Evolutionary conservation across 2,113 vertebrate species (phyloP).

Genomic region (Lipophrys pholis): DNA sequence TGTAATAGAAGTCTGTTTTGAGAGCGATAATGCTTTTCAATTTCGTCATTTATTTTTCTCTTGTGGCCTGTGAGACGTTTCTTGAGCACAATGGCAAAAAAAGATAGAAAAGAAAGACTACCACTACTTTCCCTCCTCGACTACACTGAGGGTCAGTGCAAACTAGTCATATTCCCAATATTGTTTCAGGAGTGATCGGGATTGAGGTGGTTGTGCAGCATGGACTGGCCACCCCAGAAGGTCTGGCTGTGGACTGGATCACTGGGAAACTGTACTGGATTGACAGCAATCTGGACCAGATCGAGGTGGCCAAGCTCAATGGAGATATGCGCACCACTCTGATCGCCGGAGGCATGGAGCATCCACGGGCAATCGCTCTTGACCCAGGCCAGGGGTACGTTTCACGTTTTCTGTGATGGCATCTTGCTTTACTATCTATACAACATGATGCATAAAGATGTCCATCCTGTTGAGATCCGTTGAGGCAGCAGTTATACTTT

Average conservation of each 20-base stretch:
- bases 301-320: constrained; percentile 96
- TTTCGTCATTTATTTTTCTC: no score
- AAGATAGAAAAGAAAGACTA: no score
- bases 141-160: no score
- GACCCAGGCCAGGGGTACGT: constrained; percentile 95
- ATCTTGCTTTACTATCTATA: constrained; percentile 16
- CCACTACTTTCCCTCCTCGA: no score
- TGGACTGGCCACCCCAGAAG: constrained; percentile 96
- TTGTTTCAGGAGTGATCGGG: constrained; percentile 88
- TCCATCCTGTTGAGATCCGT: constrained; percentile 52
- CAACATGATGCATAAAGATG: constrained; percentile 49
- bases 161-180: no score
- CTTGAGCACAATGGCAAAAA: no score
- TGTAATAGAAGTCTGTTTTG: constrained; percentile 54
- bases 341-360: constrained; percentile 97
- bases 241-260: constrained; percentile 97
- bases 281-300: constrained; percentile 98
- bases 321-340: constrained; percentile 93
- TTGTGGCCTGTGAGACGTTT: no score
- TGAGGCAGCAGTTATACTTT: constrained; percentile 41
- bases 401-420: not conserved
- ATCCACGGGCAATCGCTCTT: constrained; percentile 95
- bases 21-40: constrained; percentile 7
- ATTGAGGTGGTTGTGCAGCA: constrained; percentile 96
- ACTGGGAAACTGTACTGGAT: constrained; percentile 99